These are phyloP conservation scores for Adela reaumurella DNA, from an alignment of 2,888 invertebrate genomes.

Conservation along the genomic window DNA sequence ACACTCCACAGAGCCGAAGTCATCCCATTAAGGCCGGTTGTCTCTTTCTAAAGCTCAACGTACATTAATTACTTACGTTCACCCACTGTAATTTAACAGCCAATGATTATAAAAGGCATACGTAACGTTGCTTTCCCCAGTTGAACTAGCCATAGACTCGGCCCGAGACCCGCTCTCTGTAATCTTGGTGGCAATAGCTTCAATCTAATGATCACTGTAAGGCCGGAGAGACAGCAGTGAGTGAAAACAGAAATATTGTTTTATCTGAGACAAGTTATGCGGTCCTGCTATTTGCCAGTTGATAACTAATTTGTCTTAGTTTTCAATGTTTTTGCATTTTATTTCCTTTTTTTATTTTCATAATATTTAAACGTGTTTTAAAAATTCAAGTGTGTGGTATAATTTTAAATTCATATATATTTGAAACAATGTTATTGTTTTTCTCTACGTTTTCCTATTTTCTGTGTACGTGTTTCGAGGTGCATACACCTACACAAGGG, in stretches of 20 bases:
- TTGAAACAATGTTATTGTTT: neutral
- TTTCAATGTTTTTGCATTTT: neutral
- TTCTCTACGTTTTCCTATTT: neutral
- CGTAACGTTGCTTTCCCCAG: slow-evolving; percentile 24
- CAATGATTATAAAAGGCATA: slow-evolving; percentile 41
- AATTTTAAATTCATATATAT: neutral
- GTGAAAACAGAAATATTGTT: slow-evolving; percentile 4
- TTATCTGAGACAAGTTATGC: neutral
- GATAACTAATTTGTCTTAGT: slow-evolving; percentile 1
- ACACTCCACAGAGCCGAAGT: too few relatives aligned
- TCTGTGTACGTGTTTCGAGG: neutral
- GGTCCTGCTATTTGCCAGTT: neutral
- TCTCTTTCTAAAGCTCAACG: too few relatives aligned
- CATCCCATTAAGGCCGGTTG: too few relatives aligned
- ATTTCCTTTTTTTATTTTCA: slow-evolving; percentile 1
- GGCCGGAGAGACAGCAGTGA: slow-evolving; percentile 13
- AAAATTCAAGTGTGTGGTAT: neutral
- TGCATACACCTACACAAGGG: neutral
- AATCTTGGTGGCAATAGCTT: slow-evolving; percentile 13
- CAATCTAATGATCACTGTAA: slow-evolving; percentile 12
- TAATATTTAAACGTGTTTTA: too few relatives aligned
- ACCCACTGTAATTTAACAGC: slow-evolving; percentile 16
- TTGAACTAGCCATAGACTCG: slow-evolving; percentile 11
- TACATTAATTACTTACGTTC: too few relatives aligned
- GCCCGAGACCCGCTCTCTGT: slow-evolving; percentile 13